These are phyloP conservation scores for Forbesichthys agassizii DNA, from an alignment of 2,113 vertebrate species.

Conservation along the genomic window DNA sequence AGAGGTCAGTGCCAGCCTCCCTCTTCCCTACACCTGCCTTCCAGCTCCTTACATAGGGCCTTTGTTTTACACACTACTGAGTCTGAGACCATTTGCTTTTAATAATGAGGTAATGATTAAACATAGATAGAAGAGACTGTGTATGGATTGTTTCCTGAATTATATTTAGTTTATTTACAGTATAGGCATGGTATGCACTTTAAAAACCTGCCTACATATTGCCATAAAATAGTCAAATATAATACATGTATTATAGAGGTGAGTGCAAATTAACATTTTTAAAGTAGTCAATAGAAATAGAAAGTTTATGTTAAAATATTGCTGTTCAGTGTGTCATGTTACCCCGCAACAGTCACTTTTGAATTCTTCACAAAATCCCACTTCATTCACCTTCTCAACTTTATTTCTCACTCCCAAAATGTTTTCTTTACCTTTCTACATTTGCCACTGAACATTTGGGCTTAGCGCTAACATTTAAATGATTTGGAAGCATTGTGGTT, in stretches of 20 bases:
- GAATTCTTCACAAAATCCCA: constrained; percentile 39
- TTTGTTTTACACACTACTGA: background rate
- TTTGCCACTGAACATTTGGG: constrained; percentile 19
- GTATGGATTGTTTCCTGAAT: background rate
- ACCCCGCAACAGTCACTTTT: constrained; percentile 38
- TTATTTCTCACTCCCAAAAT: constrained; percentile 34
- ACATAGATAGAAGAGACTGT: background rate
- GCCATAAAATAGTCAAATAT: background rate
- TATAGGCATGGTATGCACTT: too few species aligned
- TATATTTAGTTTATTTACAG: background rate
- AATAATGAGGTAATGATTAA: background rate
- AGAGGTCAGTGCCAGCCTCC: constrained; percentile 88
- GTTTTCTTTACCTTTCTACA: constrained; percentile 35
- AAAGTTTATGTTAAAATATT: background rate
- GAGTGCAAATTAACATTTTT: background rate
- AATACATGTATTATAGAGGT: background rate
- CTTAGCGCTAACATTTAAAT: background rate
- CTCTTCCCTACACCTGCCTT: constrained; percentile 56
- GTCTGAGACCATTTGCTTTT: too few species aligned
- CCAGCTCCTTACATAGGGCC: constrained; percentile 14
- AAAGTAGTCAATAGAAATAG: too few species aligned
- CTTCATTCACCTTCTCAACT: constrained; percentile 40
- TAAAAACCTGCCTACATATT: background rate
- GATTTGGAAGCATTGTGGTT: background rate
- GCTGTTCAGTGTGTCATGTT: constrained; percentile 37